phyloP scores from a whole-genome alignment of 2,113 vertebrate species.

The Mobula birostris region DNA sequence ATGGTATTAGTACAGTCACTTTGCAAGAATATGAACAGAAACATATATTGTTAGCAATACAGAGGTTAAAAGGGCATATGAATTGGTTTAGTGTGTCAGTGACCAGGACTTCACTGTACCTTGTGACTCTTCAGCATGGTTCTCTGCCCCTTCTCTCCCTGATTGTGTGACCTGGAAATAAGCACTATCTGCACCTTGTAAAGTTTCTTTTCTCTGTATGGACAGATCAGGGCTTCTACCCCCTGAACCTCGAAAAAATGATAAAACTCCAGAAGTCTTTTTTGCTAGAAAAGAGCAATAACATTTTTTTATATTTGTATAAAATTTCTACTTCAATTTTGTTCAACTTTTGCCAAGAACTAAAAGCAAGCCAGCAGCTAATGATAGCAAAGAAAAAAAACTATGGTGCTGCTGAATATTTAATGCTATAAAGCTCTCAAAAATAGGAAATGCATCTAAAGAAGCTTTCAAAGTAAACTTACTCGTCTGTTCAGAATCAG shows the following conservation, averaged over 20 bases:
- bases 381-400: background rate
- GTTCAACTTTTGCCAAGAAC: background rate
- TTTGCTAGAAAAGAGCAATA: slow-evolving; percentile 54
- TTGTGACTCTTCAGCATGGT: slow-evolving; percentile 58
- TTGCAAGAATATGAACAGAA: slow-evolving; percentile 8
- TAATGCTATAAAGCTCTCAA: background rate
- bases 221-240: slow-evolving; percentile 68
- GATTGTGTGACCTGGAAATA: slow-evolving; percentile 70
- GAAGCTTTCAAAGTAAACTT: slow-evolving; percentile 43
- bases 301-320: slow-evolving; percentile 11
- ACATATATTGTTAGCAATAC: background rate
- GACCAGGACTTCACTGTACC: slow-evolving; percentile 45
- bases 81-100: background rate
- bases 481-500: slow-evolving; percentile 71
- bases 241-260: slow-evolving; percentile 71
- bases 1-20: background rate
- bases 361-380: background rate
- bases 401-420: background rate
- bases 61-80: background rate
- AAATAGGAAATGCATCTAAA: background rate
- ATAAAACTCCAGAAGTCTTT: slow-evolving; percentile 65
- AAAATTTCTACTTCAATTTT: background rate
- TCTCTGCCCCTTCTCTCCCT: slow-evolving; percentile 64
- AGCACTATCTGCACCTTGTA: slow-evolving; percentile 70
- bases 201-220: slow-evolving; percentile 67